Conservation (phyloP, 2,797 vertebrate genomes). For the Gambusia yucatana region DNA sequence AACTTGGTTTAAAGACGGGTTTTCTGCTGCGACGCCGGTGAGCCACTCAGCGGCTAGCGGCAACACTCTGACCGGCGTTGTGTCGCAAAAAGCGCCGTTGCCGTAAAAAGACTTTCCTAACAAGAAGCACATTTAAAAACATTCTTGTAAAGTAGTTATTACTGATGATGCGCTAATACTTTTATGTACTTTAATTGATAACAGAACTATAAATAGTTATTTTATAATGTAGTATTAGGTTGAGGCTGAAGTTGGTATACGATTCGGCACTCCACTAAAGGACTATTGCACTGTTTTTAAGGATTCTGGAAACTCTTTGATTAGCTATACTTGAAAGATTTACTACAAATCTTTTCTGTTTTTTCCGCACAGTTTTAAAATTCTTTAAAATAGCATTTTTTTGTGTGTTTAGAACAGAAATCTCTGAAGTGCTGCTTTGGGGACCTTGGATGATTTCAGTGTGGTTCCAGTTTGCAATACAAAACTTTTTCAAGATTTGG, state of each 20-base stretch:
- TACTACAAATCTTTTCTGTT: background rate
- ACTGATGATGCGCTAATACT: background rate
- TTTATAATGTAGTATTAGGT: background rate
- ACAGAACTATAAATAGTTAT: background rate
- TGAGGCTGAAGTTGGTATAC: background rate
- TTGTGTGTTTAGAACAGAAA: background rate
- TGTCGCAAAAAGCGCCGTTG: slow-evolving; percentile 5
- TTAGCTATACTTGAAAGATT: background rate
- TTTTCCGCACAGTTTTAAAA: background rate
- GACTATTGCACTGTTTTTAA: background rate
- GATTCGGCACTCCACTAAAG: background rate
- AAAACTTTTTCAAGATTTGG: background rate
- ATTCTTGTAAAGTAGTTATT: background rate
- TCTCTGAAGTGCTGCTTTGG: background rate
- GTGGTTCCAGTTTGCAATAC: too few relatives aligned
- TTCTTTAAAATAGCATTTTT: background rate
- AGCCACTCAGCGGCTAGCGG: background rate
- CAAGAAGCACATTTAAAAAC: background rate
- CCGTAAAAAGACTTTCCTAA: background rate
- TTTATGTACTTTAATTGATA: background rate
- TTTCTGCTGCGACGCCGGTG: background rate
- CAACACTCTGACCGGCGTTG: background rate
- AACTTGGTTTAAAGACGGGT: fast-evolving
- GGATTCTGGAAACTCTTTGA: background rate
- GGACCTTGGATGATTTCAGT: background rate